These are phyloP conservation scores for Sarcophaga variegata DNA, from an alignment of 2,888 invertebrate genomes.

Conservation along the genomic window DNA sequence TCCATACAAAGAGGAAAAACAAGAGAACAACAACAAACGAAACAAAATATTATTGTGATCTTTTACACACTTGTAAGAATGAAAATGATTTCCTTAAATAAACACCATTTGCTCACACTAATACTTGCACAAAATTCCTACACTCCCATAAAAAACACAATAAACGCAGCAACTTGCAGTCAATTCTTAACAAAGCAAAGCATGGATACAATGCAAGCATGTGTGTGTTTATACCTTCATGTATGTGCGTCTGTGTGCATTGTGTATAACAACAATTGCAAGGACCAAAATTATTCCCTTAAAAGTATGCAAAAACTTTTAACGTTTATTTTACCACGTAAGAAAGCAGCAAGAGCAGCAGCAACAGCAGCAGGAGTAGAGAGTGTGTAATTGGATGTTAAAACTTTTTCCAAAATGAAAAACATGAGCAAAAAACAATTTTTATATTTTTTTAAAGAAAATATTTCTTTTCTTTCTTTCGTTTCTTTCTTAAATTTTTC, in stretches of 20 bases:
- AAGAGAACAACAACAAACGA: background rate
- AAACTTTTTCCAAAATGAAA: background rate
- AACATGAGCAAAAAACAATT: constrained; percentile 30
- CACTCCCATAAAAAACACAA: too few relatives aligned
- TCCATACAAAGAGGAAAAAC: background rate
- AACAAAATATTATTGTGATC: constrained; percentile 45
- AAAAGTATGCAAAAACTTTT: constrained; percentile 65
- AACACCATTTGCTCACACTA: constrained; percentile 32
- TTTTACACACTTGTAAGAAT: constrained; percentile 47
- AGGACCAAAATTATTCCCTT: constrained; percentile 47
- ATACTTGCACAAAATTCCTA: background rate
- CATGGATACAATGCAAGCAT: too few relatives aligned
- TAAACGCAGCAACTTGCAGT: too few relatives aligned
- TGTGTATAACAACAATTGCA: background rate
- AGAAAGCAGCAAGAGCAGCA: background rate
- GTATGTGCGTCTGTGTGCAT: background rate
- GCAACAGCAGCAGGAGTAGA: background rate
- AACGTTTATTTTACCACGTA: constrained; percentile 46
- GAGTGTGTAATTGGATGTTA: background rate
- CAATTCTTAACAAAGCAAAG: background rate
- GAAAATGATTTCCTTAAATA: constrained; percentile 61
- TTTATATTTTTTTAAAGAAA: constrained; percentile 44
- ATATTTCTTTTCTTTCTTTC: constrained; percentile 47
- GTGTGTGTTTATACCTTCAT: background rate
- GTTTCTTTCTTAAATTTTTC: background rate